A percentile compares a stretch with the other conserved stretches of the same genome.
Conservation (phyloP, 2,113 vertebrate genomes). For the Shinisaurus crocodilurus region DNA sequence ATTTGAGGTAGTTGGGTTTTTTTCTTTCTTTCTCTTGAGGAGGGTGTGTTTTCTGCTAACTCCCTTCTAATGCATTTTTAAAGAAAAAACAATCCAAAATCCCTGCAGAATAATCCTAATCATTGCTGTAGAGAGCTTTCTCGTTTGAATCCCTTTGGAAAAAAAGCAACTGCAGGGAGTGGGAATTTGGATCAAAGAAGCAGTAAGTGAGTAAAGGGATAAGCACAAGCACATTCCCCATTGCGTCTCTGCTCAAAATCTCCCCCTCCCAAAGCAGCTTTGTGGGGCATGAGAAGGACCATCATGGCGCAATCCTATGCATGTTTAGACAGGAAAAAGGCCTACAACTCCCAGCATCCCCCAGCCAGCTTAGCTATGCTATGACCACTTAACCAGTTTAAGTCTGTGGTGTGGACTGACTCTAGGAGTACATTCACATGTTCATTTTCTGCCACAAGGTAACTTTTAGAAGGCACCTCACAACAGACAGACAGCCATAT, state of each 20-base stretch:
- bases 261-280: not conserved
- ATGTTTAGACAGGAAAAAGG: too few relatives aligned
- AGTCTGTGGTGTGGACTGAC: not conserved
- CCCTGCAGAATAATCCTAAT: too few relatives aligned
- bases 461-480: not conserved
- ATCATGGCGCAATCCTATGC: too few relatives aligned
- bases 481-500: not conserved
- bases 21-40: too few relatives aligned
- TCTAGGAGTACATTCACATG: not conserved
- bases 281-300: not conserved
- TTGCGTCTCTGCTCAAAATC: not conserved
- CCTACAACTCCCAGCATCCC: too few relatives aligned
- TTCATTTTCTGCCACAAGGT: not conserved
- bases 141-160: not conserved
- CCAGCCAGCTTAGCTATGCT: too few relatives aligned
- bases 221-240: not conserved
- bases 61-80: too few relatives aligned
- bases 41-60: too few relatives aligned
- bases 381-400: not conserved
- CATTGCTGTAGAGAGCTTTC: too few relatives aligned
- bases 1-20: too few relatives aligned
- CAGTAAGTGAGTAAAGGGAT: not conserved
- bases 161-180: not conserved
- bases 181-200: not conserved
- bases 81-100: too few relatives aligned